A percentile compares a stretch with the other conserved stretches of the same genome.
phyloP scores from a whole-genome alignment of 2,797 vertebrate genomes.

The Gobio occitaniae region DNA sequence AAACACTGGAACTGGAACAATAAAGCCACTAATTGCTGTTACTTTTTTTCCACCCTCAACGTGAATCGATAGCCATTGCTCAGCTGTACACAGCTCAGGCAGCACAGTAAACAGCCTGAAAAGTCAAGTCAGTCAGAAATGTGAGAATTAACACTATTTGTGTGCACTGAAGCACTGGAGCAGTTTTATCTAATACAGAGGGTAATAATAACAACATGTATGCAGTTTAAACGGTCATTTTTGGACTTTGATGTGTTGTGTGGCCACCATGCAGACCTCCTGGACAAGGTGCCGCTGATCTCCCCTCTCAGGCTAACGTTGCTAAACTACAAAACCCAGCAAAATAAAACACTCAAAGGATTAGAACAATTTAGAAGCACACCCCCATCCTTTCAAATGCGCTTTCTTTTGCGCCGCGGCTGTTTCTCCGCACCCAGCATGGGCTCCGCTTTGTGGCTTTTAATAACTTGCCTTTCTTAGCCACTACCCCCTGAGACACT shows the following conservation, averaged over 20 bases:
- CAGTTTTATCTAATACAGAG: background rate
- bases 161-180: background rate
- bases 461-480: conserved; percentile 96
- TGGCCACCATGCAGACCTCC: conserved; percentile 20
- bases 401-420: conserved; percentile 87
- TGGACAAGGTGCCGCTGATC: conserved; percentile 62
- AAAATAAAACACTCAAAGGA: conserved; percentile 94
- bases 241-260: conserved; percentile 29
- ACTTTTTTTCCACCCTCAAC: conserved; percentile 65
- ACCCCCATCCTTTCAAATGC: conserved; percentile 87
- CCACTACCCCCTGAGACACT: conserved; percentile 88
- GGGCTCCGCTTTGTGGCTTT: conserved; percentile 94
- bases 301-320: conserved; percentile 68
- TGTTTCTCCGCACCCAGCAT: conserved; percentile 92
- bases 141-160: conserved; percentile 10
- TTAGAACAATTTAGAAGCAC: conserved; percentile 92
- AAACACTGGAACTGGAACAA: conserved; percentile 78
- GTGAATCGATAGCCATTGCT: conserved; percentile 79
- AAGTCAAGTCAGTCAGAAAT: conserved; percentile 67
- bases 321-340: conserved; percentile 84
- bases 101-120: conserved; percentile 60
- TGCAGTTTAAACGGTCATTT: conserved; percentile 28
- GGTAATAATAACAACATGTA: background rate
- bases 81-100: conserved; percentile 67
- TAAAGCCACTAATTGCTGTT: conserved; percentile 81